Evolutionary conservation across 2,888 invertebrate species (phyloP).

Genomic region (Trachelus troglodyta): DNA sequence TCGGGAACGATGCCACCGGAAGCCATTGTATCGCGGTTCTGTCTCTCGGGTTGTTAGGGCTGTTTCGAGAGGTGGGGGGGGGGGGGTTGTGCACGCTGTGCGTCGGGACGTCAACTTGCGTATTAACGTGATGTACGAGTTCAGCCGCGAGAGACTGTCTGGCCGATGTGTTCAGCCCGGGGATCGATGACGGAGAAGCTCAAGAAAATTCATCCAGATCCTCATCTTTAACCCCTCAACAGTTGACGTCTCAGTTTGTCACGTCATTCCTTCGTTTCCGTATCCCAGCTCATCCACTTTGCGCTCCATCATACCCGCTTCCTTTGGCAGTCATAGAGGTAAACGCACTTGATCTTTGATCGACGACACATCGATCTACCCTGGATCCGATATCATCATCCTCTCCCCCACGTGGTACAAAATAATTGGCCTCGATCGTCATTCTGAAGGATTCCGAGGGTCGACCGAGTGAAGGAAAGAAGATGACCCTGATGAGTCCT

Average conservation of each 20-base stretch:
- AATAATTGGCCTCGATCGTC: no score
- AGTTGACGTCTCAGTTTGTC: not conserved
- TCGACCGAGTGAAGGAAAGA: not conserved
- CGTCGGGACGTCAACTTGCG: constrained; percentile 41
- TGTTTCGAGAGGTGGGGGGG: constrained; percentile 5
- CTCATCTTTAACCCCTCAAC: not conserved
- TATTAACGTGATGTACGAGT: constrained; percentile 50
- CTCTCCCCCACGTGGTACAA: not conserved
- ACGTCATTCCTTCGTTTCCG: not conserved
- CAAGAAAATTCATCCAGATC: constrained; percentile 23
- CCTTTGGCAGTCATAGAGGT: not conserved
- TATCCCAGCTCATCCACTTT: not conserved
- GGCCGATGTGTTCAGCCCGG: constrained; percentile 32
- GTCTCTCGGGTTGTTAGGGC: constrained; percentile 29
- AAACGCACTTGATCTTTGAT: not conserved
- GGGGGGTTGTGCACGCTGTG: constrained; percentile 21
- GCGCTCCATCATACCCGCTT: not conserved
- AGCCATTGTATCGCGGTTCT: constrained; percentile 41
- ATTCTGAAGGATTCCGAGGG: not conserved
- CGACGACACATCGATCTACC: not conserved
- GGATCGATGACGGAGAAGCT: constrained; percentile 21
- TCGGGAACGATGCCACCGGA: constrained; percentile 30
- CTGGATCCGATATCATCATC: not conserved
- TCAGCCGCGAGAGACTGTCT: constrained; percentile 33
- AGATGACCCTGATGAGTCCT: not conserved